Conservation (phyloP, 2,797 vertebrate genomes). For the Halcyon leucocephala region DNA sequence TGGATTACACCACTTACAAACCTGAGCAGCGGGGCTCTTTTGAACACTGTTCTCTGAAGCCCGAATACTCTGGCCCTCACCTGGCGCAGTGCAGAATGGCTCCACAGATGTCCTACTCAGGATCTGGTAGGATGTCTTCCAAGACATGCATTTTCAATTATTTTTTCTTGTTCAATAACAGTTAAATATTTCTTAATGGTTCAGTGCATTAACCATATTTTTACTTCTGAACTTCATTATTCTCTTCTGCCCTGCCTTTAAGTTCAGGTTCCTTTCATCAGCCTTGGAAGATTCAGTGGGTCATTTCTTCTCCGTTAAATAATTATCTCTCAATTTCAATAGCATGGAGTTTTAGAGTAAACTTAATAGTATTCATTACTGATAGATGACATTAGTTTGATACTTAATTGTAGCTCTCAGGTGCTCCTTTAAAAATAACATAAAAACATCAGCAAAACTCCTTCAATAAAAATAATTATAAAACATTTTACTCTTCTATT, state of each 20-base stretch:
- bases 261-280: neutral
- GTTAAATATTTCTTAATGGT: neutral
- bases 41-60: neutral
- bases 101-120: neutral
- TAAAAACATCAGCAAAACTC: neutral
- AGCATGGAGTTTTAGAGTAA: neutral
- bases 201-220: neutral
- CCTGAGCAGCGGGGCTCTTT: neutral
- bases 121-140: neutral
- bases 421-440: neutral
- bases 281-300: neutral
- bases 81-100: neutral
- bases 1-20: neutral
- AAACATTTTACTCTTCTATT: conserved; percentile 31
- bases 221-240: neutral
- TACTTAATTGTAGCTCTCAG: neutral
- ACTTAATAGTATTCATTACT: neutral
- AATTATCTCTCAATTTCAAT: neutral
- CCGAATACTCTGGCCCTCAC: neutral
- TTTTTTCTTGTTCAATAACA: neutral
- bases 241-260: neutral
- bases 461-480: conserved; percentile 32
- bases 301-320: neutral
- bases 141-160: neutral
- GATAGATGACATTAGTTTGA: neutral